phyloP scores from a whole-genome alignment of 53 echinoderm and acorn worm genomes.

The Holothuria leucospilota region DNA sequence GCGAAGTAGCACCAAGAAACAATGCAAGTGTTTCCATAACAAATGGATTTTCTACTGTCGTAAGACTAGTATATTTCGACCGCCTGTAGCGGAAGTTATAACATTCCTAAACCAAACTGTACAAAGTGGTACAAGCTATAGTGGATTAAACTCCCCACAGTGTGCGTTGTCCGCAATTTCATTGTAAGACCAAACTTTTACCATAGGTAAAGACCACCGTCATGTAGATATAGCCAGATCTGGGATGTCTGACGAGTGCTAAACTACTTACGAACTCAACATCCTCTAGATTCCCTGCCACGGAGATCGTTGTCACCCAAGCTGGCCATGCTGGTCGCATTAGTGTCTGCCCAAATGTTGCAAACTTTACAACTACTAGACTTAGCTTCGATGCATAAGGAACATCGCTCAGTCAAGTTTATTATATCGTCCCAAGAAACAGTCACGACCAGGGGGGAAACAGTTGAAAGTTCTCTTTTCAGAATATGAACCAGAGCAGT shows the following conservation, averaged over 20 bases:
- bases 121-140: not conserved
- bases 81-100: not conserved
- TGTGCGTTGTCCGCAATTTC: conserved; percentile 1
- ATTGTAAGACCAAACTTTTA: not conserved
- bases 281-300: no score
- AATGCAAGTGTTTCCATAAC: not conserved
- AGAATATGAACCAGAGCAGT: no score
- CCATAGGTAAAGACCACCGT: not conserved
- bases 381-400: conserved; percentile 1
- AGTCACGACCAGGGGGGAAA: conserved; percentile 15
- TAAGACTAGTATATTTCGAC: not conserved
- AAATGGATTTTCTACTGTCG: not conserved
- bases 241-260: conserved; percentile 12
- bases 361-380: no score
- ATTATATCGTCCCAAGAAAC: not conserved
- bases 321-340: no score
- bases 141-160: not conserved
- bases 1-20: not conserved
- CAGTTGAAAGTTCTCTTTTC: not conserved
- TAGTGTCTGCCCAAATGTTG: no score
- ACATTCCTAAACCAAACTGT: not conserved
- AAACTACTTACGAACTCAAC: not conserved
- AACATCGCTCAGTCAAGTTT: not conserved
- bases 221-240: no score
- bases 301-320: no score